Percentiles rank a stretch among this genome's conserved stretches.
Evolutionary conservation across 2,888 invertebrate species (phyloP).

Genomic region (Netelia inedita): DNA sequence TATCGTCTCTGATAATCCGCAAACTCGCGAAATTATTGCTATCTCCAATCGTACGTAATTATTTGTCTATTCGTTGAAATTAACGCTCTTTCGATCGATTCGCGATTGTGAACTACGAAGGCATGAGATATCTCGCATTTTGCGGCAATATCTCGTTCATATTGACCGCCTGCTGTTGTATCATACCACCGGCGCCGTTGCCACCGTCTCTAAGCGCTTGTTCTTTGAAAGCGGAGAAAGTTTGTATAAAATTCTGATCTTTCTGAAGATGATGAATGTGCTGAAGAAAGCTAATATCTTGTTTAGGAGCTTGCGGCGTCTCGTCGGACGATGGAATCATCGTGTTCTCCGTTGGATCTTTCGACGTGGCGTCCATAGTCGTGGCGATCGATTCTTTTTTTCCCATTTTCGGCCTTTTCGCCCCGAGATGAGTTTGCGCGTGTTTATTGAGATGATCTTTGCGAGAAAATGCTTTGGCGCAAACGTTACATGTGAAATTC

Average conservation of each 20-base stretch:
- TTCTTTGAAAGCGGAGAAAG: slow-evolving; percentile 82
- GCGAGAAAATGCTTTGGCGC: slow-evolving; percentile 86
- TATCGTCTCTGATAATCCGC: neutral
- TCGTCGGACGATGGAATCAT: slow-evolving; percentile 35
- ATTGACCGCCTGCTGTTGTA: slow-evolving; percentile 81
- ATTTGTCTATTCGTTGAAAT: slow-evolving; percentile 31
- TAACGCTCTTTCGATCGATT: neutral
- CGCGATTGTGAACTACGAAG: slow-evolving; percentile 79
- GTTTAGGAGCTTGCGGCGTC: slow-evolving; percentile 73
- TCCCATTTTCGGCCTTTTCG: slow-evolving; percentile 76
- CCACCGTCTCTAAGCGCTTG: slow-evolving; percentile 80
- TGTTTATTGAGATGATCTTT: slow-evolving; percentile 86
- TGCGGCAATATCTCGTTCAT: slow-evolving; percentile 84
- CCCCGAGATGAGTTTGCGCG: slow-evolving; percentile 85
- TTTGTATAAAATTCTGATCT: slow-evolving; percentile 81
- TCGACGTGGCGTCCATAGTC: slow-evolving; percentile 28
- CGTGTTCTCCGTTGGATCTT: slow-evolving; percentile 69
- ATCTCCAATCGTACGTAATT: slow-evolving; percentile 20
- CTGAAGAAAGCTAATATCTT: slow-evolving; percentile 78
- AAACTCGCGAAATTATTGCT: slow-evolving; percentile 27
- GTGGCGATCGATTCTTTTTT: slow-evolving; percentile 78
- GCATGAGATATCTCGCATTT: slow-evolving; percentile 83
- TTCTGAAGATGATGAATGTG: slow-evolving; percentile 82
- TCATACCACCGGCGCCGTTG: slow-evolving; percentile 74
- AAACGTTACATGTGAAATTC: slow-evolving; percentile 85